Conservation (phyloP, 2,888 invertebrate genomes). For the Helleia helle region DNA sequence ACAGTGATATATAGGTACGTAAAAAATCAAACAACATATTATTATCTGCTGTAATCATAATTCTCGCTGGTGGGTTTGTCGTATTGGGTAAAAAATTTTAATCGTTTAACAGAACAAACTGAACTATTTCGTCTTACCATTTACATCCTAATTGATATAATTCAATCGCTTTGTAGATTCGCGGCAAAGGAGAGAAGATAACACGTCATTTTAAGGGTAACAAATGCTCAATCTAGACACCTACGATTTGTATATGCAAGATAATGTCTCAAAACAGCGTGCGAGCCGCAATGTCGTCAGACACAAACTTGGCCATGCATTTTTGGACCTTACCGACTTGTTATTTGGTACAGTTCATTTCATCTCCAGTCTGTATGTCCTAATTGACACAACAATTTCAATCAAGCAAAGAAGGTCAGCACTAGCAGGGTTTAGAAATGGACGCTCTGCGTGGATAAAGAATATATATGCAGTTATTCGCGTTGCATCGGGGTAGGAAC, state of each 20-base stretch:
- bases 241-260: neutral
- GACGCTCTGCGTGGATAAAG: conserved; percentile 19
- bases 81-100: too few relatives aligned
- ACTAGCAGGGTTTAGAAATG: conserved; percentile 35
- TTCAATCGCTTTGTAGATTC: too few relatives aligned
- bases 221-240: conserved; percentile 4
- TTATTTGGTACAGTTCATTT: conserved; percentile 13
- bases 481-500: conserved; percentile 28
- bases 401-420: conserved; percentile 41
- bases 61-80: too few relatives aligned
- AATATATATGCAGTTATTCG: conserved; percentile 31
- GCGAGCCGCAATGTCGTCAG: neutral
- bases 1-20: too few relatives aligned
- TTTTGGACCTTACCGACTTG: neutral
- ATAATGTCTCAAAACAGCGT: conserved; percentile 4
- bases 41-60: too few relatives aligned
- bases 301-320: neutral
- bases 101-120: too few relatives aligned
- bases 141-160: too few relatives aligned
- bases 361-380: neutral
- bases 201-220: neutral
- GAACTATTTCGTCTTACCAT: too few relatives aligned
- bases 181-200: neutral
- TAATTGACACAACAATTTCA: conserved; percentile 32
- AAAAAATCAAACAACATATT: too few relatives aligned